Evolutionary conservation across 2,888 invertebrate genomes (phyloP).

Genomic region (Ischnus inquisitorius): DNA sequence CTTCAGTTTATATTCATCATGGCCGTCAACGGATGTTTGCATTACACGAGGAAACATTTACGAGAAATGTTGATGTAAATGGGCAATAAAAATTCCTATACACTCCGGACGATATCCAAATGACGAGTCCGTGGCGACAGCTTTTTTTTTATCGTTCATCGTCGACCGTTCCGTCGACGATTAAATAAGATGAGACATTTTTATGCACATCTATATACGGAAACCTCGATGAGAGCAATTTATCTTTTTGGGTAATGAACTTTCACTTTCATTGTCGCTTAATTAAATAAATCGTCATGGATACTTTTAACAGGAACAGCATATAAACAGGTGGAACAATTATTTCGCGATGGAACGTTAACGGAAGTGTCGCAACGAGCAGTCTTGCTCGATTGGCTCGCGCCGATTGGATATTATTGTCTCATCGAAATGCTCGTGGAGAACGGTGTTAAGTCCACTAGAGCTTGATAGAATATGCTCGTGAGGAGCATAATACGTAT

Average conservation of each 20-base stretch:
- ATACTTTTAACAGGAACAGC: too few relatives aligned
- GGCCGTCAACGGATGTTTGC: constrained; percentile 25
- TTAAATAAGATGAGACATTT: background rate
- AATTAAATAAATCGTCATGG: background rate
- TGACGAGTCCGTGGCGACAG: background rate
- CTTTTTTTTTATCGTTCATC: constrained; percentile 1
- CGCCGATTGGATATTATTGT: background rate
- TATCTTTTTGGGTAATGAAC: background rate
- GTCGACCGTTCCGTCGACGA: background rate
- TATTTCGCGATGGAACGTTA: background rate
- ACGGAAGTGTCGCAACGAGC: background rate
- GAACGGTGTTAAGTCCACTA: background rate
- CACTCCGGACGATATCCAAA: background rate
- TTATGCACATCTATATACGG: background rate
- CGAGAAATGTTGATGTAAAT: background rate
- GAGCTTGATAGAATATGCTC: constrained; percentile 9
- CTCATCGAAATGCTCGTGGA: background rate
- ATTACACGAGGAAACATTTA: constrained; percentile 22
- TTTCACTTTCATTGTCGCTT: background rate
- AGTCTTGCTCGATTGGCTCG: background rate
- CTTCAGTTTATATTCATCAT: constrained; percentile 52
- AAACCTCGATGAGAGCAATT: background rate
- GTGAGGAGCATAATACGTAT: constrained; percentile 8
- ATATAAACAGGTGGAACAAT: too few relatives aligned
- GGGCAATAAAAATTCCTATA: constrained; percentile 1